Evolutionary conservation across 2,113 vertebrate genomes (phyloP), one percentile per base, ranked within the genome.

Genomic region (Rynchops niger): DNA sequence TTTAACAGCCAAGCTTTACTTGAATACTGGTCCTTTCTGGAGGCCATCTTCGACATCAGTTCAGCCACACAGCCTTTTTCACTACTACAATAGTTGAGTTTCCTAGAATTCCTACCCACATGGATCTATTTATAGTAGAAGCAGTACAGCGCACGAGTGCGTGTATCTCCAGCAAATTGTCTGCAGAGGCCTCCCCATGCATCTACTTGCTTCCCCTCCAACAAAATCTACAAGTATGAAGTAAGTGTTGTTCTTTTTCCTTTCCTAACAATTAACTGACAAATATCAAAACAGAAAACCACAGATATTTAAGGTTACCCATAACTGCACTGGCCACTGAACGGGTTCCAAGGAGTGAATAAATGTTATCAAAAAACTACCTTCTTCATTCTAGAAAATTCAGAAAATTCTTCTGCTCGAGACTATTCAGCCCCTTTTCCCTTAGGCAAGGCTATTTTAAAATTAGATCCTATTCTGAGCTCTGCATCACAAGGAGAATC

Each of bases 311-410:
- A 74, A 47, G 15, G 21, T 36, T 22, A 85, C 6, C 22, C 5
- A 5, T 43, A 78, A 82, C 16, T 47, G 19, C 40, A 9, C 45
- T 79, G 49, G 45, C 11, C 92, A 65, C 55, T 88, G 38, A 85
- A 40, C 0, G 0, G 84, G 27, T 22, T 40, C 15, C n/a, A 59
- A 58, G 13, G 13, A 79, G 6, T 53, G 21, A 52, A 62, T 9
- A 6, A 88, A 82, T 49, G 40, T 30, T 58, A 72, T 3, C 23
- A 22, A n/a, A 72, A 62, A 69, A 8, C 3, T n/a, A 18, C 6
- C 15, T 19, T 72, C 11, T 71, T 29, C 6, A 30, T 42, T 65
- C 45, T 20, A 88, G 61, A 90, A 86, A 49, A 86, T 47, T 43
- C 45, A 62, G 34, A 85, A 40, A 80, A 49, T 20, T 63, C 42